These are phyloP conservation scores for Petrocephalus sullivani DNA, from an alignment of 2,797 vertebrate species.

Conservation along the genomic window DNA sequence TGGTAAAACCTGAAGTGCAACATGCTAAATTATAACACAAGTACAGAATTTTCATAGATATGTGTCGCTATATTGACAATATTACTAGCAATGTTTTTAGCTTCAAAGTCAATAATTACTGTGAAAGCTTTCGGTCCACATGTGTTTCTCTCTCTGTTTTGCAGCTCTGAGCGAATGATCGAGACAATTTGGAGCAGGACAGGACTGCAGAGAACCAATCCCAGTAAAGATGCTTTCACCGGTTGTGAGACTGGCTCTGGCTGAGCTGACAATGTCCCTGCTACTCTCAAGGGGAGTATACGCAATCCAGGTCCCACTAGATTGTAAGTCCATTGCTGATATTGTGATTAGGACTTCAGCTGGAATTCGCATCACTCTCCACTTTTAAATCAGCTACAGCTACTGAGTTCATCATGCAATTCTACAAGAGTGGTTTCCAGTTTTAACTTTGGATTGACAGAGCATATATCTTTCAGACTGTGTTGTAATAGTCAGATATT, in stretches of 20 bases:
- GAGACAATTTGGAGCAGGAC: conserved; percentile 6
- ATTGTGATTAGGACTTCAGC: neutral
- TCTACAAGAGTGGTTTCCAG: neutral
- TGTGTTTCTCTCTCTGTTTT: neutral
- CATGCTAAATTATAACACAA: neutral
- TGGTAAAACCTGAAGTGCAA: neutral
- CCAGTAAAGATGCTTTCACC: conserved; percentile 54
- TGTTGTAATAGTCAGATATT: neutral
- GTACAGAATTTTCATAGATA: neutral
- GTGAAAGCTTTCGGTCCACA: neutral
- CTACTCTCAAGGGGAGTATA: conserved; percentile 60
- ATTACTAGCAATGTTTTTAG: neutral
- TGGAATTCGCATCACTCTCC: neutral
- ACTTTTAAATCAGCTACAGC: neutral
- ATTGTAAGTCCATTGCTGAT: conserved; percentile 66
- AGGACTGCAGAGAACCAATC: conserved; percentile 41
- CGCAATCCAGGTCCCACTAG: conserved; percentile 79
- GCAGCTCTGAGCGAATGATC: conserved; percentile 10
- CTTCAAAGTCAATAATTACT: neutral
- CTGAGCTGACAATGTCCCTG: conserved; percentile 56
- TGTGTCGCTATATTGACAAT: neutral
- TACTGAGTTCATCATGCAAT: neutral
- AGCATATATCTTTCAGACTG: neutral
- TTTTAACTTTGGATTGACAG: neutral
- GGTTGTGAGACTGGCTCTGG: conserved; percentile 30